These are phyloP conservation scores for Anomalospiza imberbis DNA, from an alignment of 2,797 vertebrate species.

Conservation along the genomic window DNA sequence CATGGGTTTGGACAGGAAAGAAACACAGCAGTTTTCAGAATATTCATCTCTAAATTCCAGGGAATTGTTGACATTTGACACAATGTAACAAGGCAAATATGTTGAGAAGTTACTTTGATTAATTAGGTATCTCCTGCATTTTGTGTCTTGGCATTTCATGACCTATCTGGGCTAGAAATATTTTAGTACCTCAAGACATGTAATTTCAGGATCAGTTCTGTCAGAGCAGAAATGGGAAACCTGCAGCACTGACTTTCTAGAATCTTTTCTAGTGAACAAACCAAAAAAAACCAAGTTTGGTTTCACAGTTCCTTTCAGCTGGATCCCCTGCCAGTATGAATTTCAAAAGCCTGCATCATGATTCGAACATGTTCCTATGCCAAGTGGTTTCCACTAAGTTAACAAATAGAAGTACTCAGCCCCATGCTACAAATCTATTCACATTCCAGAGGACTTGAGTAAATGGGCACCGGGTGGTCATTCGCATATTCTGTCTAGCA, in stretches of 20 bases:
- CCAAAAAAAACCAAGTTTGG: background rate
- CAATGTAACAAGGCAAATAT: background rate
- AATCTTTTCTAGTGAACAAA: background rate
- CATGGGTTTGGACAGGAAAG: background rate
- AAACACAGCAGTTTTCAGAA: background rate
- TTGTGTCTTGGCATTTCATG: background rate
- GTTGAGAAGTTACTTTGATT: background rate
- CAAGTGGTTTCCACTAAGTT: constrained; percentile 60
- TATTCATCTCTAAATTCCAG: background rate
- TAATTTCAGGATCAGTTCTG: background rate
- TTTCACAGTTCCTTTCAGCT: background rate
- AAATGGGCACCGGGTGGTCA: constrained; percentile 34
- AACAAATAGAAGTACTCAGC: constrained; percentile 50
- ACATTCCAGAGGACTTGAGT: constrained; percentile 57
- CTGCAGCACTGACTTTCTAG: background rate
- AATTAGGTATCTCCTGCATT: background rate
- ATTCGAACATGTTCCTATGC: background rate
- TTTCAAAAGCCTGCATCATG: constrained; percentile 38
- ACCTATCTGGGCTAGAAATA: background rate
- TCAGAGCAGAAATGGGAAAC: background rate
- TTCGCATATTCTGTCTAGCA: constrained; percentile 54
- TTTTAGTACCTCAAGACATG: background rate
- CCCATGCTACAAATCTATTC: constrained; percentile 34
- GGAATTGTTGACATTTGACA: background rate
- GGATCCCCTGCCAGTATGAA: background rate